Conservation (phyloP, 2,797 vertebrate genomes). For the Pachyuromys duprasi region DNA sequence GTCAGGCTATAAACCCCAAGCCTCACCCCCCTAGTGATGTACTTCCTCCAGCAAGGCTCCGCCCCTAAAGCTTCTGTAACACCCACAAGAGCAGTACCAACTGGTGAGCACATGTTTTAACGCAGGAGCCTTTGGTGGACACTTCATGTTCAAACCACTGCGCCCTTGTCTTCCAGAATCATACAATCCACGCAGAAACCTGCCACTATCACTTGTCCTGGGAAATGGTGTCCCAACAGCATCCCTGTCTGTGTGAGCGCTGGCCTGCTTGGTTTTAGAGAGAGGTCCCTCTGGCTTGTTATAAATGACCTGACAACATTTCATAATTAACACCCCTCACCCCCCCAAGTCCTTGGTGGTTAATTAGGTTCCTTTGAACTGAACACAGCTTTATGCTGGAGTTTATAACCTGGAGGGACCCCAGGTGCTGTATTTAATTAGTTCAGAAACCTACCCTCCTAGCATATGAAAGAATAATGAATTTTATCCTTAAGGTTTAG, state of each 20-base stretch:
- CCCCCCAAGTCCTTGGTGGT: neutral
- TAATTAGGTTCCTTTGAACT: slow-evolving; percentile 25
- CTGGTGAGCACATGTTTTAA: neutral
- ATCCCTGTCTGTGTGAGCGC: fast-evolving
- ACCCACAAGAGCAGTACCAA: neutral
- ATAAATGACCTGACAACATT: no score
- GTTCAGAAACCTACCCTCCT: neutral
- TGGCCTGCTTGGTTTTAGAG: neutral
- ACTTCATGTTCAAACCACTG: neutral
- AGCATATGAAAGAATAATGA: neutral
- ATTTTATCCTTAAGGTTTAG: neutral
- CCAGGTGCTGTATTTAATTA: neutral
- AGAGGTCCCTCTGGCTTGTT: neutral
- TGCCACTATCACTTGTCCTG: neutral
- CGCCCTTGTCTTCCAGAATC: neutral
- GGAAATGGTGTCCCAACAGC: neutral
- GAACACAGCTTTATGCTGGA: neutral
- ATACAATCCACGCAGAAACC: fast-evolving
- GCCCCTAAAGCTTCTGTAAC: neutral
- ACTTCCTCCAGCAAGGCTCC: neutral
- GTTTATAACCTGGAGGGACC: neutral
- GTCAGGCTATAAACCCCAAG: neutral
- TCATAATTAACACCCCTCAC: neutral
- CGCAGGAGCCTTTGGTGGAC: neutral
- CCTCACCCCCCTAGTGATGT: neutral